Base-by-base conservation (phyloP, 2,888 invertebrate species). In the Caenorhabditis becei region DNA sequence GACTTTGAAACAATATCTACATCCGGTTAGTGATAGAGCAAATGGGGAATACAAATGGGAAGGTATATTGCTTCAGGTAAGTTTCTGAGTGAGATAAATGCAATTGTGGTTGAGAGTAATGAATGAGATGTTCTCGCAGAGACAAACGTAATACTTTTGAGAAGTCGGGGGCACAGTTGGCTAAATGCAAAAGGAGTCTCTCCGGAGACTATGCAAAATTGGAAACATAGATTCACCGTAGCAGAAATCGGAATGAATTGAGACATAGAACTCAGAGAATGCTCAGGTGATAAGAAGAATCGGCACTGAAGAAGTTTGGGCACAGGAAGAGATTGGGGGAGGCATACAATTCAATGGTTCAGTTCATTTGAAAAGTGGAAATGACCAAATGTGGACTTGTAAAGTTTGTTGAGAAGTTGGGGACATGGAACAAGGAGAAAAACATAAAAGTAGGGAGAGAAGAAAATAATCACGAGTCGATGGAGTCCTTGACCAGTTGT, bases 401-500 rank as follows among this genome's bases (percentile, higher is more conserved):
- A 72, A 63, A 26, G 10, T 24, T 63, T 74, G 37, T 66, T 66
- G 59, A 66, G 65, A 49, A 54, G 24, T 32, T 2, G 26, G 44
- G 47, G 47, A 53, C 8, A 41, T 51, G 54, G 54, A 51, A 51
- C 8, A 41, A 35, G 54, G 54, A 51, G 41, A 18, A 70, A 54
- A 56, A 1, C n/a, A 41, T 16, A 8, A 20, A 24, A 54, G 44
- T 1, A 53, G 54, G 26, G 1, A 24, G 47, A 49, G 18, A 63
- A 49, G 28, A 32, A 37, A n/a, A 62, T 7, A 14, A 28, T 80
- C 35, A 83, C 20, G 72, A 67, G n/a, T 84, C 86, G 62, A 82
- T 78, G 10, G 85, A 85, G 58, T 86, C 86, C 51, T 85, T 87
- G 59, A 85, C 85, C 23, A 87, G 75, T 62, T 83, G 87, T 20